A percentile compares a stretch with the other conserved stretches of the same genome.
Conservation (phyloP, 2,888 invertebrate species). For the Helleia helle region DNA sequence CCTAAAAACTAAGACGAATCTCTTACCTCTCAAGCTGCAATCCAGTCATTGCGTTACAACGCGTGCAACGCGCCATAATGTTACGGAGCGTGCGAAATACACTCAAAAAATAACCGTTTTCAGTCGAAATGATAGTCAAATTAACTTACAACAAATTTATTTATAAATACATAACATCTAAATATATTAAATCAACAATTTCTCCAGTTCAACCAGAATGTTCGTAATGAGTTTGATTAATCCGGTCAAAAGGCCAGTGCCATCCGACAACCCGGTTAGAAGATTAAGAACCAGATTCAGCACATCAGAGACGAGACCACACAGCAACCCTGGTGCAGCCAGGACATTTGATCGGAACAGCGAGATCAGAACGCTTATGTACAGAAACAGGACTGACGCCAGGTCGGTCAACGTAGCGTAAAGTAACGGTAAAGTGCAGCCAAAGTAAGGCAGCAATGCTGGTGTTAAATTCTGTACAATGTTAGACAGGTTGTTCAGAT, state of each 20-base stretch:
- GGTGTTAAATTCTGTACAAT: conserved; percentile 62
- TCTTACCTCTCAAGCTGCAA: no score
- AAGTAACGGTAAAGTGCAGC: conserved; percentile 52
- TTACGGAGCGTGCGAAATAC: no score
- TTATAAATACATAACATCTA: conserved; percentile 19
- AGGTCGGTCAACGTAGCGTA: conserved; percentile 60
- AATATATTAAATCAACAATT: conserved; percentile 35
- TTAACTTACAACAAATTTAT: conserved; percentile 14
- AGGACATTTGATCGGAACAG: conserved; percentile 56
- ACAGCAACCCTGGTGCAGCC: conserved; percentile 47
- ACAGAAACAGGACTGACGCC: conserved; percentile 56
- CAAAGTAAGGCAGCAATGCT: conserved; percentile 57
- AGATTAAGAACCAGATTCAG: conserved; percentile 49
- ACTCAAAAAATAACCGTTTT: no score
- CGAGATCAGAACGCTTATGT: conserved; percentile 58
- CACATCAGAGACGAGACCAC: conserved; percentile 43
- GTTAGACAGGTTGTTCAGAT: conserved; percentile 57
- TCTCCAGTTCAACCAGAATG: conserved; percentile 53
- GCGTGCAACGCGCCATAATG: no score
- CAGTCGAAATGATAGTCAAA: neutral
- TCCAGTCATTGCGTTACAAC: no score
- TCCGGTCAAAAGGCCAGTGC: conserved; percentile 43
- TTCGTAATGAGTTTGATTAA: conserved; percentile 51
- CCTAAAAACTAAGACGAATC: no score
- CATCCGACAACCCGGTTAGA: conserved; percentile 50